Evolutionary conservation across 2,888 invertebrate species (phyloP).

Genomic region (Melanargia galathea): DNA sequence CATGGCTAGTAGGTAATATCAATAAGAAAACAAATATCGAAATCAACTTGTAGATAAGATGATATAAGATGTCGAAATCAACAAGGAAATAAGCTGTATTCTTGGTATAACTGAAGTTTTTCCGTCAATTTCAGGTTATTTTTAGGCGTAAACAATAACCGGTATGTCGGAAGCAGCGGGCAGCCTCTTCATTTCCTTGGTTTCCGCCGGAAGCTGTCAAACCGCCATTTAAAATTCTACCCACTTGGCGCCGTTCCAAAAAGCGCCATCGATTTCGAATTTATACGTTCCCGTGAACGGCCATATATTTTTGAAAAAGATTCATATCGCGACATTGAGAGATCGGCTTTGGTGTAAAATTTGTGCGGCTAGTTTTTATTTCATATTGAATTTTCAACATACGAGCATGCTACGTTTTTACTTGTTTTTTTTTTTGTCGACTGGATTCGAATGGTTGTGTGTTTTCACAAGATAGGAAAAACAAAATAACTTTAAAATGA

Average conservation of each 20-base stretch:
- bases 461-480: too few relatives aligned
- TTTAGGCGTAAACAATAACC: constrained; percentile 22
- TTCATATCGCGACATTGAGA: constrained; percentile 22
- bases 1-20: too few relatives aligned
- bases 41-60: neutral
- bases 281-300: constrained; percentile 19
- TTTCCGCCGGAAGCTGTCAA: constrained; percentile 41
- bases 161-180: constrained; percentile 30
- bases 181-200: constrained; percentile 44
- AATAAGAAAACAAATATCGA: neutral
- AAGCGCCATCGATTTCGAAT: constrained; percentile 37
- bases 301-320: constrained; percentile 18
- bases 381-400: neutral
- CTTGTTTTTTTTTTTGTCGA: neutral
- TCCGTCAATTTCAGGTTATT: constrained; percentile 4
- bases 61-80: too few relatives aligned
- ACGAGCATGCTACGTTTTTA: neutral
- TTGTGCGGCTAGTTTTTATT: constrained; percentile 1
- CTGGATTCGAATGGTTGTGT: neutral
- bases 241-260: constrained; percentile 41
- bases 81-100: neutral
- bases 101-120: neutral
- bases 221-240: constrained; percentile 41
- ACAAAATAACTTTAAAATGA: too few relatives aligned
- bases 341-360: neutral